phyloP scores from a whole-genome alignment of 2,797 vertebrate genomes.

The Adrianichthys oophorus region DNA sequence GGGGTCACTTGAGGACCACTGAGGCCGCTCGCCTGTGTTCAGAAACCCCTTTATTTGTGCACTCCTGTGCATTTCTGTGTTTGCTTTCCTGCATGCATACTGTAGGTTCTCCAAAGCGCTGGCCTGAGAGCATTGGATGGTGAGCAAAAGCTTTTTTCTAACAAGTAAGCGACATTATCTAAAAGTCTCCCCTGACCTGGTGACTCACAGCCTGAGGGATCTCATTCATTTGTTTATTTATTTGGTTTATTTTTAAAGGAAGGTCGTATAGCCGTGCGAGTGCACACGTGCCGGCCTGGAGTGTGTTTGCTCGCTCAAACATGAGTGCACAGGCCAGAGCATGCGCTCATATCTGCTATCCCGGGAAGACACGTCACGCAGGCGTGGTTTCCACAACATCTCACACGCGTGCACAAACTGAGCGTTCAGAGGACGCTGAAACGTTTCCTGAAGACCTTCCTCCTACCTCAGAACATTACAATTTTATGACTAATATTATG shows the following conservation, averaged over 20 bases:
- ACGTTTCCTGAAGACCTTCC: background rate
- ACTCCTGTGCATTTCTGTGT: conserved; percentile 7
- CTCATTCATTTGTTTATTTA: conserved; percentile 1
- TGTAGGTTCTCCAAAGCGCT: conserved; percentile 20
- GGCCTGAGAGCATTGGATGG: conserved; percentile 28
- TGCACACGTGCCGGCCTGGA: conserved; percentile 12
- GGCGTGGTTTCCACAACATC: conserved; percentile 39
- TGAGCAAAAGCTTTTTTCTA: conserved; percentile 12
- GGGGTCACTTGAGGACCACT: conserved; percentile 37
- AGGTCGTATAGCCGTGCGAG: conserved; percentile 13
- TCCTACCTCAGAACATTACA: conserved; percentile 12
- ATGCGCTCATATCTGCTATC: conserved; percentile 41
- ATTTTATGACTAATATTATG: conserved; percentile 5
- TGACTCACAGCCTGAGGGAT: conserved; percentile 8
- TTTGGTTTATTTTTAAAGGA: background rate
- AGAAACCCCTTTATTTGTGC: conserved; percentile 1
- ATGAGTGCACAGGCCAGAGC: conserved; percentile 24
- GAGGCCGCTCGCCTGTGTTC: background rate
- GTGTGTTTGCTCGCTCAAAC: conserved; percentile 27
- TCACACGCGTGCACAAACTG: conserved; percentile 9
- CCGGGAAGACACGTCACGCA: conserved; percentile 41
- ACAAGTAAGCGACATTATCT: conserved; percentile 10
- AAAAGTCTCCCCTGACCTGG: conserved; percentile 10
- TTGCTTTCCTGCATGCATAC: conserved; percentile 25
- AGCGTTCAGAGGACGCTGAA: conserved; percentile 2